These are phyloP conservation scores for Rotaria socialis DNA, from an alignment of 2,888 invertebrate genomes.

Conservation along the genomic window DNA sequence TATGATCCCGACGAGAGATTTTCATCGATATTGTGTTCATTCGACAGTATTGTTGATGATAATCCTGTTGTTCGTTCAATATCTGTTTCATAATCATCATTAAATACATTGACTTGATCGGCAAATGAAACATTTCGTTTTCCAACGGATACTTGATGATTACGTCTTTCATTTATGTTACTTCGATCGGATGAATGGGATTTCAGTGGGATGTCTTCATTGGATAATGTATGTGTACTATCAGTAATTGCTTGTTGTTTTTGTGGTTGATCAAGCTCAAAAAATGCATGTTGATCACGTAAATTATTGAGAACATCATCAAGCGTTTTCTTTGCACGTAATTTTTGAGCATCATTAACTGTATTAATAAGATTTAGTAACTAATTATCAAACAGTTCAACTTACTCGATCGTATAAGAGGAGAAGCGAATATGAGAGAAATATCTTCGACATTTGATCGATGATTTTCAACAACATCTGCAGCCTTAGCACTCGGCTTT, in stretches of 20 bases:
- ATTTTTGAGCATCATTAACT: conserved; percentile 19
- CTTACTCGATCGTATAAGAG: background rate
- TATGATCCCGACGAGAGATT: background rate
- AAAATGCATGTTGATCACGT: background rate
- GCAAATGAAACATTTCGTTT: conserved; percentile 8
- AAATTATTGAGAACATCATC: background rate
- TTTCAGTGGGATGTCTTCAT: background rate
- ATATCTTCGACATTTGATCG: background rate
- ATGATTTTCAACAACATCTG: background rate
- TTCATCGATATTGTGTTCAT: background rate
- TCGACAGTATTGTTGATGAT: background rate
- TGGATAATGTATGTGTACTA: background rate
- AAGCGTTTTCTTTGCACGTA: background rate
- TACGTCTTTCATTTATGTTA: background rate
- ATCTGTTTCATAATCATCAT: background rate
- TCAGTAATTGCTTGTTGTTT: background rate
- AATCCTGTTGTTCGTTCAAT: background rate
- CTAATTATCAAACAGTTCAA: background rate
- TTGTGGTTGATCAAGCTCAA: background rate
- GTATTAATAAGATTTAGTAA: background rate
- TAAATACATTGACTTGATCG: background rate
- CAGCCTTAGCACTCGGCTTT: background rate
- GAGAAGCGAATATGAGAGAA: background rate
- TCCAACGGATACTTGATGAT: background rate
- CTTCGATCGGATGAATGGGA: background rate